Evolutionary conservation across 2,113 vertebrate species (phyloP).

Genomic region (Rhinogobius similis): DNA sequence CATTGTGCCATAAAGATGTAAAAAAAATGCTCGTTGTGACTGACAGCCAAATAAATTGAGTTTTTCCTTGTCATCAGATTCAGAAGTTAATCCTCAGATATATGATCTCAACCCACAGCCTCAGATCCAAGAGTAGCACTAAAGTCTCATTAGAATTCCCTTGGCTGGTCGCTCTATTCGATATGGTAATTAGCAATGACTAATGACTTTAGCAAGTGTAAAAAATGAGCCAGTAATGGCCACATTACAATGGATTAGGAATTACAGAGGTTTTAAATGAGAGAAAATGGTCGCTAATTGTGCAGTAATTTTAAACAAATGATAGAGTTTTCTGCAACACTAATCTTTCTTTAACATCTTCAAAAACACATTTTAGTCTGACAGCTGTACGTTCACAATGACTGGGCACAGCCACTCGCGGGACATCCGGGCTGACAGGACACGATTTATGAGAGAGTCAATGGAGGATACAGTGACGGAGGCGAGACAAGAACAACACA

Average conservation of each 20-base stretch:
- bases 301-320: constrained; percentile 65
- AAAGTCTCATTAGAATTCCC: constrained; percentile 70
- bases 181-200: constrained; percentile 76
- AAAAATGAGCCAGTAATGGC: constrained; percentile 72
- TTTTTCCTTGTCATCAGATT: constrained; percentile 15
- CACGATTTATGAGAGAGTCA: constrained; percentile 1
- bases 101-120: constrained; percentile 51
- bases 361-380: constrained; percentile 7
- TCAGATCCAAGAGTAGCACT: constrained; percentile 44
- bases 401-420: constrained; percentile 9
- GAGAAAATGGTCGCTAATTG: constrained; percentile 67
- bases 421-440: neutral
- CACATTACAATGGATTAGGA: constrained; percentile 73
- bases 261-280: constrained; percentile 67
- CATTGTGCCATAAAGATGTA: neutral
- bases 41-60: constrained; percentile 2
- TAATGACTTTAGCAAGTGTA: constrained; percentile 73
- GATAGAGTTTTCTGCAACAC: constrained; percentile 48
- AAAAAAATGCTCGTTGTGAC: neutral
- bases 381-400: constrained; percentile 29
- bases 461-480: neutral
- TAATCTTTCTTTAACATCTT: constrained; percentile 22
- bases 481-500: constrained; percentile 1
- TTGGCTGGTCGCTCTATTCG: constrained; percentile 60
- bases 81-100: constrained; percentile 32